A percentile compares a stretch with the other conserved stretches of the same genome.
Conservation (phyloP, 2,113 vertebrate genomes). For the Nyctereutes procyonoides region DNA sequence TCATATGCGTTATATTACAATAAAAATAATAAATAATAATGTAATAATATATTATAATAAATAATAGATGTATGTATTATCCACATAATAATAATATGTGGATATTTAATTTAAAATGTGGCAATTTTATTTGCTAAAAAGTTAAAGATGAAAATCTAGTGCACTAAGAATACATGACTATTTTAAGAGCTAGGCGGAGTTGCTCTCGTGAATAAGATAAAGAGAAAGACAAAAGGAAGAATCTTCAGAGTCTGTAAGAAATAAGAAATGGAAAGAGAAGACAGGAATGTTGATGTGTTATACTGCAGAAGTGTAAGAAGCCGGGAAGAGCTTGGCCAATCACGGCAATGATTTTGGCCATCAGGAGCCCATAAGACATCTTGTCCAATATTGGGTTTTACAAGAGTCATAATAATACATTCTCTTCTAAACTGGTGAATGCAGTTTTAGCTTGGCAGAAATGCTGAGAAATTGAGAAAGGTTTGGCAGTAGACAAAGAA, state of each 20-base stretch:
- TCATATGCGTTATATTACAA: not conserved
- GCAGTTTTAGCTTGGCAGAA: not conserved
- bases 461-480: not conserved
- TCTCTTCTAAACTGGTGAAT: not conserved
- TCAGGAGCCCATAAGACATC: not conserved
- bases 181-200: not conserved
- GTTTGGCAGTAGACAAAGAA: not conserved
- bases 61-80: not conserved
- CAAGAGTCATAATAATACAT: not conserved
- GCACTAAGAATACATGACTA: not conserved
- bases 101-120: not conserved
- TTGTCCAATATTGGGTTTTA: not conserved
- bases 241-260: not conserved
- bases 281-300: not conserved
- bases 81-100: not conserved
- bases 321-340: not conserved
- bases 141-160: not conserved
- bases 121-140: not conserved
- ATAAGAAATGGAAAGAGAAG: not conserved
- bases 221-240: not conserved
- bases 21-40: not conserved
- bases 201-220: not conserved
- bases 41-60: not conserved
- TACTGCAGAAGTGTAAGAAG: not conserved
- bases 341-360: not conserved